Conservation (phyloP, 1,140 invertebrate genomes). For the Ylistrum balloti region DNA sequence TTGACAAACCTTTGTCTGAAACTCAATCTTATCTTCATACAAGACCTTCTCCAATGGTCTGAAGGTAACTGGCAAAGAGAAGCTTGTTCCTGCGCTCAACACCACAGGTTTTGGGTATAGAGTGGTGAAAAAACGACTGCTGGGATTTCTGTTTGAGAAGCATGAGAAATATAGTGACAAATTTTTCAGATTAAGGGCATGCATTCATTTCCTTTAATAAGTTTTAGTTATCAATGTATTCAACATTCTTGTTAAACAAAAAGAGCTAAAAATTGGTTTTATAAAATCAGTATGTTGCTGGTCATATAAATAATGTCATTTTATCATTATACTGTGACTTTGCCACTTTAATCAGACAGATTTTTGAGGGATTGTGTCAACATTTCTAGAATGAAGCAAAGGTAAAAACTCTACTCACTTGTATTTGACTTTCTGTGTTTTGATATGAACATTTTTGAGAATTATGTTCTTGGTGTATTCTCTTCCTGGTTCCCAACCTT, state of each 20-base stretch:
- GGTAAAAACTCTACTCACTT: slow-evolving; percentile 75
- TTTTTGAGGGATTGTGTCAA: too few relatives aligned
- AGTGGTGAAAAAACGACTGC: slow-evolving; percentile 79
- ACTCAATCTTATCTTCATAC: slow-evolving; percentile 79
- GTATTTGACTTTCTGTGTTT: slow-evolving; percentile 81
- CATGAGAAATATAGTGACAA: too few relatives aligned
- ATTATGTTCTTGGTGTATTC: slow-evolving; percentile 81
- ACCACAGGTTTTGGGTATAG: slow-evolving; percentile 80
- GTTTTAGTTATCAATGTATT: too few relatives aligned
- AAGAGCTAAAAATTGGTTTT: too few relatives aligned
- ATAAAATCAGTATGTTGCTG: too few relatives aligned
- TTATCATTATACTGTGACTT: too few relatives aligned
- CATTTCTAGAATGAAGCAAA: too few relatives aligned
- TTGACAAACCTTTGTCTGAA: slow-evolving; percentile 74
- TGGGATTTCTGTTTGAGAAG: slow-evolving; percentile 75
- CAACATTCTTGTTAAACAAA: too few relatives aligned
- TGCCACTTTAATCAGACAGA: too few relatives aligned
- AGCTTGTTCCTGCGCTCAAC: slow-evolving; percentile 81
- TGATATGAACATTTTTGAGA: slow-evolving; percentile 81
- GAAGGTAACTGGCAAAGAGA: slow-evolving; percentile 81
- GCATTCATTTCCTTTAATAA: too few relatives aligned
- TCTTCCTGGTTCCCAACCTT: slow-evolving; percentile 80
- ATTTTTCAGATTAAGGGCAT: too few relatives aligned
- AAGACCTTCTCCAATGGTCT: slow-evolving; percentile 80
- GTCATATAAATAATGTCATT: too few relatives aligned